Evolutionary conservation across 2,797 vertebrate genomes (phyloP).

Genomic region (Meda fulgida): DNA sequence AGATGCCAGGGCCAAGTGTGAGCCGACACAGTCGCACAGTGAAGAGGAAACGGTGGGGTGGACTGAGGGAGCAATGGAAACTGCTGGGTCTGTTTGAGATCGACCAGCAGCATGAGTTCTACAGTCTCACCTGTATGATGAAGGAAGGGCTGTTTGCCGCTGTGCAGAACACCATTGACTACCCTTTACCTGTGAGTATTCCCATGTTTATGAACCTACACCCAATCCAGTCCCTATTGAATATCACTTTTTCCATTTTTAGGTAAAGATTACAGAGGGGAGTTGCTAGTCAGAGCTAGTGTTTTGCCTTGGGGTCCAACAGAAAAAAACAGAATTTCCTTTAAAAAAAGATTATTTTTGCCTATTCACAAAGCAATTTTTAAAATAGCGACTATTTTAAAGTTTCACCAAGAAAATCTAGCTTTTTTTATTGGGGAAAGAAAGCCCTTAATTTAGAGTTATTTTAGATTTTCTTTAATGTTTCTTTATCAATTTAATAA

Average conservation of each 20-base stretch:
- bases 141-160: constrained; percentile 85
- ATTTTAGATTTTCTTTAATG: neutral
- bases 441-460: neutral
- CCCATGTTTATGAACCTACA: neutral
- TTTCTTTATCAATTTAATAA: neutral
- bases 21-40: constrained; percentile 4
- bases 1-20: constrained; percentile 56
- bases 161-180: constrained; percentile 76
- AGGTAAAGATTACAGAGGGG: neutral
- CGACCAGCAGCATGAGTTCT: constrained; percentile 83
- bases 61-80: constrained; percentile 81
- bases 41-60: constrained; percentile 75
- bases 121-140: constrained; percentile 84
- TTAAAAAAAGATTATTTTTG: neutral
- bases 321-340: neutral
- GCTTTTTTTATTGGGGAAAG: neutral
- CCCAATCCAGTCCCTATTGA: constrained; percentile 4
- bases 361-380: neutral
- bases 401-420: neutral
- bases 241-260: neutral
- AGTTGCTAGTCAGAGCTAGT: neutral
- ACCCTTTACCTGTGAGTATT: constrained; percentile 76
- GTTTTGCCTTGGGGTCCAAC: neutral
- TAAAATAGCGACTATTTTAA: too few species aligned
- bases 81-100: constrained; percentile 89